Conservation (phyloP, 2,797 vertebrate species). For the Cyclura pinguis region DNA sequence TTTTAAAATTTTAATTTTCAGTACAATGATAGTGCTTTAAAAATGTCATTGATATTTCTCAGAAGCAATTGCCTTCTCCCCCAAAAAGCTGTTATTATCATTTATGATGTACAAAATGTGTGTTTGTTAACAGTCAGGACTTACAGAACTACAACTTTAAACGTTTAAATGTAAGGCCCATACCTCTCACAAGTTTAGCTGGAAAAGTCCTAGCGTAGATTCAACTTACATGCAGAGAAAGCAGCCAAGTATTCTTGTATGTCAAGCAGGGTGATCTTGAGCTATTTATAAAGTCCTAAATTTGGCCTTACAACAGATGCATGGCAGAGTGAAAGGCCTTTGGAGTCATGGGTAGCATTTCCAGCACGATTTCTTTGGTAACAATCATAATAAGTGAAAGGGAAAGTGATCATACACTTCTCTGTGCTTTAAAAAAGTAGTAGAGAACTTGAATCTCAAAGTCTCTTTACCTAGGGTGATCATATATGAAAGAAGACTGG, state of each 20-base stretch:
- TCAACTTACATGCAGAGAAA: constrained; percentile 57
- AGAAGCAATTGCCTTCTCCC: constrained; percentile 17
- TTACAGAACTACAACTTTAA: constrained; percentile 18
- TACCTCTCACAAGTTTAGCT: constrained; percentile 69
- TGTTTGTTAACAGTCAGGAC: background rate
- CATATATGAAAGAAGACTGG: background rate
- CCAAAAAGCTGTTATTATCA: background rate
- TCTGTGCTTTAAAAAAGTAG: background rate
- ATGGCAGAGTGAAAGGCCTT: constrained; percentile 57
- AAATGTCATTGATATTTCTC: constrained; percentile 23
- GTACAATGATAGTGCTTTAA: constrained; percentile 39
- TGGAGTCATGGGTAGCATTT: constrained; percentile 55
- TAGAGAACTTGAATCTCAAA: background rate
- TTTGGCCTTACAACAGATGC: constrained; percentile 79
- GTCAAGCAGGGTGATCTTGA: constrained; percentile 66
- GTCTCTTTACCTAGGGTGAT: background rate
- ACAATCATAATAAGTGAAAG: constrained; percentile 54
- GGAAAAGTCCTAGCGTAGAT: constrained; percentile 61
- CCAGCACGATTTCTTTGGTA: constrained; percentile 40
- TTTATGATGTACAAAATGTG: constrained; percentile 26
- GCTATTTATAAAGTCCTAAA: constrained; percentile 83
- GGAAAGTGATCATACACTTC: constrained; percentile 16
- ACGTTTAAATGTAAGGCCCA: constrained; percentile 53
- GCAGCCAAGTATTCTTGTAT: constrained; percentile 63
- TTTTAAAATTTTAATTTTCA: constrained; percentile 47